Evolutionary conservation across 2,113 vertebrate species (phyloP).

Genomic region (Equus przewalskii): DNA sequence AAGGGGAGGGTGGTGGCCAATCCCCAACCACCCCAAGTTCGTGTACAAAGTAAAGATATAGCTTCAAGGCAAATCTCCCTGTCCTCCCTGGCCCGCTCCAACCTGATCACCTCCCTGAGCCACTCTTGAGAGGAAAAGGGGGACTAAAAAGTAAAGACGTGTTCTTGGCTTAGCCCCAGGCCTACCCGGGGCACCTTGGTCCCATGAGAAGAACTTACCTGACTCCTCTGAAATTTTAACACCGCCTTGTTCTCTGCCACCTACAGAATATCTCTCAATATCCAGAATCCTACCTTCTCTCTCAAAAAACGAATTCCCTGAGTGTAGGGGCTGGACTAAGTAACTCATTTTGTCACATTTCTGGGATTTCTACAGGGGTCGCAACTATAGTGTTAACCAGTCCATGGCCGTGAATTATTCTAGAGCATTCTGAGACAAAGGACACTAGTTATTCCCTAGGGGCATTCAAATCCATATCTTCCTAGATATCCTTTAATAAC

Average conservation of each 20-base stretch:
- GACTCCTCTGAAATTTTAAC: not conserved
- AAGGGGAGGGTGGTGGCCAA: not conserved
- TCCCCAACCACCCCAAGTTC: not conserved
- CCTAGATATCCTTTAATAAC: not conserved
- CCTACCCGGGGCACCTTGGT: not conserved
- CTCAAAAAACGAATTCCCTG: not conserved
- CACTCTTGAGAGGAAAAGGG: not conserved
- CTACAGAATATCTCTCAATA: not conserved
- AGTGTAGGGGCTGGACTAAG: not conserved
- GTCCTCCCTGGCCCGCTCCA: not conserved
- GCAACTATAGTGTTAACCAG: not conserved
- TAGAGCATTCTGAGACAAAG: not conserved
- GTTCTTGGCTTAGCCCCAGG: not conserved
- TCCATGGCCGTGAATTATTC: not conserved
- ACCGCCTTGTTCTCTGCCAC: not conserved
- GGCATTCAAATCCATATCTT: not conserved
- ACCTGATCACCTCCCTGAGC: not conserved
- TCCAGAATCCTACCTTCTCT: constrained; percentile 2
- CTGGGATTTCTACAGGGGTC: not conserved
- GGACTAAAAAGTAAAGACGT: not conserved
- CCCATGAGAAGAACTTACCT: not conserved
- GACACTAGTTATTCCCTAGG: not conserved
- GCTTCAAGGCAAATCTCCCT: not conserved
- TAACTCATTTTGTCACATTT: not conserved
- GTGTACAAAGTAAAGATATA: not conserved